Percentiles rank a stretch among this genome's conserved stretches.
Evolutionary conservation across 2,797 vertebrate species (phyloP).

Genomic region (Neosalanx taihuensis): DNA sequence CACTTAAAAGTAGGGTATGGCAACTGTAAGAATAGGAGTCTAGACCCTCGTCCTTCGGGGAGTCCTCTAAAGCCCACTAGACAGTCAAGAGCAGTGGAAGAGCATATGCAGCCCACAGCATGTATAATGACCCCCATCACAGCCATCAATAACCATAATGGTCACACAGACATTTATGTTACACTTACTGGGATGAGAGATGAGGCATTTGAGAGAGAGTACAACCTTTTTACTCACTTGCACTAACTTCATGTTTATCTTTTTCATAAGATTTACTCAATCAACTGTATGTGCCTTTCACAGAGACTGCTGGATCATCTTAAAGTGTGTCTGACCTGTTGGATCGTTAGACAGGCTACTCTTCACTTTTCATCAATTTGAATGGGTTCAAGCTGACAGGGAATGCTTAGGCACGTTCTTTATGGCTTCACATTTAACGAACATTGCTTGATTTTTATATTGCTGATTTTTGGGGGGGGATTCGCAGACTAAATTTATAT

Average conservation of each 20-base stretch:
- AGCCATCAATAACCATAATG: constrained; percentile 77
- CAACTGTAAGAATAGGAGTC: constrained; percentile 40
- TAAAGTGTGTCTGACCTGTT: background rate
- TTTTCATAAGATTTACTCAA: constrained; percentile 8
- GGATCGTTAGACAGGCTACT: background rate
- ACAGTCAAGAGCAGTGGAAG: constrained; percentile 60
- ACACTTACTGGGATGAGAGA: constrained; percentile 66
- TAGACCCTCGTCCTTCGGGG: constrained; percentile 43
- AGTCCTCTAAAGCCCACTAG: constrained; percentile 53
- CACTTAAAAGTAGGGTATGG: constrained; percentile 4
- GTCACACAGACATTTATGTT: constrained; percentile 69
- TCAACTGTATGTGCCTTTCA: background rate
- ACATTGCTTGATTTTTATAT: background rate
- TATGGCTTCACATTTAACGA: background rate
- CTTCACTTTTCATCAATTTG: background rate
- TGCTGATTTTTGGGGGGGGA: constrained; percentile 5
- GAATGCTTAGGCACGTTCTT: background rate
- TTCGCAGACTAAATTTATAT: constrained; percentile 20
- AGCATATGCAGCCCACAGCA: constrained; percentile 71
- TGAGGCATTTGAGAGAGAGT: constrained; percentile 55
- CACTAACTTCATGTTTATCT: constrained; percentile 34
- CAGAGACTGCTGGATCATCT: background rate
- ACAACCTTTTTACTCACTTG: constrained; percentile 54
- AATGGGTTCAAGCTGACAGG: background rate
- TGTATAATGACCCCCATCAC: constrained; percentile 71